Conservation (phyloP, 2,888 invertebrate genomes). For the Scelioninae gen. 2 region DNA sequence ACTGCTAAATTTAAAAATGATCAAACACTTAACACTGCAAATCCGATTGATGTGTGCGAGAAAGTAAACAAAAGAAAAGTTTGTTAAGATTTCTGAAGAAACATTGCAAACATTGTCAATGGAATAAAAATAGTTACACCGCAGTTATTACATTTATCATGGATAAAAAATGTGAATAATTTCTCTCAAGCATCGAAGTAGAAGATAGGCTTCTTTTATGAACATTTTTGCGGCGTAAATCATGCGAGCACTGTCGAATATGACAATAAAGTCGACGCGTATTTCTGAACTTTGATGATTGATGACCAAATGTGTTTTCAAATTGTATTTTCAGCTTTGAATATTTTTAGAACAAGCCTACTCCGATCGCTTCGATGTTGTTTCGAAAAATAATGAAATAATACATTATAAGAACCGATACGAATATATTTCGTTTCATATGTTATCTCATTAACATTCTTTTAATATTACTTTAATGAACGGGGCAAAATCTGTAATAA, state of each 20-base stretch:
- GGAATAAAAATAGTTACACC: conserved; percentile 27
- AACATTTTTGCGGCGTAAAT: conserved; percentile 53
- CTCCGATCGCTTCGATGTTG: conserved; percentile 16
- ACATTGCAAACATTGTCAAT: conserved; percentile 34
- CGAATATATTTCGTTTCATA: not conserved
- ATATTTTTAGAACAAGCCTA: conserved; percentile 44
- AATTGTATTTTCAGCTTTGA: conserved; percentile 45
- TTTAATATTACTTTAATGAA: too few species aligned
- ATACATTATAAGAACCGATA: conserved; percentile 16
- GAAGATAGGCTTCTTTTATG: conserved; percentile 50
- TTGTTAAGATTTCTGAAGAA: not conserved
- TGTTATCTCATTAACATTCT: conserved; percentile 17
- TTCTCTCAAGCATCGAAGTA: conserved; percentile 35
- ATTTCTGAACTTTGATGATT: conserved; percentile 56
- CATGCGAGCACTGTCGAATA: conserved; percentile 48
- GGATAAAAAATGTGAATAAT: conserved; percentile 45
- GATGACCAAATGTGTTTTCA: conserved; percentile 51
- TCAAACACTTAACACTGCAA: not conserved
- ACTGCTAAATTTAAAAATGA: not conserved
- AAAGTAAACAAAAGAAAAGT: not conserved
- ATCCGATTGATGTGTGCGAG: not conserved
- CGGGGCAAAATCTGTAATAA: too few species aligned
- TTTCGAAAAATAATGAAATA: conserved; percentile 19
- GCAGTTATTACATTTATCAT: conserved; percentile 39
- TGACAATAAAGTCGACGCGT: conserved; percentile 54